Evolutionary conservation across 2,113 vertebrate species (phyloP), one percentile per base, ranked within the genome.

Genomic region (Zosterops lateralis): DNA sequence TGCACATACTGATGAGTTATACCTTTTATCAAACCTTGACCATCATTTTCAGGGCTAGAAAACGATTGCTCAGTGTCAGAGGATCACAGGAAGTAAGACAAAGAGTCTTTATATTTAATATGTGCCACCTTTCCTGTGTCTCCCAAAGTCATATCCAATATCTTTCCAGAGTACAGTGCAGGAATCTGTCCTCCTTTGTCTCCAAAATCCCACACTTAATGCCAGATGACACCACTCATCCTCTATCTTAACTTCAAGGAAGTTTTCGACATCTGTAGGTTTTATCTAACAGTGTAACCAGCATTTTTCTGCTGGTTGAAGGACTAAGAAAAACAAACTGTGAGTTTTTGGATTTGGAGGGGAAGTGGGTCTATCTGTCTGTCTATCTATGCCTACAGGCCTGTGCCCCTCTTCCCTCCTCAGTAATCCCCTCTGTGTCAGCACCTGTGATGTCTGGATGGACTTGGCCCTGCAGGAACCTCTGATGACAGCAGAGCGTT

Each of bases 1-100:
- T 81, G 48, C 54, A 87, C 87, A 94, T 94, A 91, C 74, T 92
- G 84, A 96, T 92, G 86, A 94, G 73, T 68, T 95, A 48, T 5
- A 78, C 40, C 57, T 87, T 95, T 88, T 95, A 64, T 90, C 93
- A 94, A 92, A 84, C 28, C 51, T 78, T 90, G 83, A 74, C 79
- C 77, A 74, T 75, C 68, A 50, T 76, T 88, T 92, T 60, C 61
- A 57, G 50, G 25, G 36, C 51, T 68, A 64, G 40, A 66, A 88
- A 93, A 77, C 45, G 31, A 56, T 61, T 60, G 28, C 51, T 58
- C 5, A 24, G 68, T 64, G 53, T 61, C 83, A 84, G 21, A 88
- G 25, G 28, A 57, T 68, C 68, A 53, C 53, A 81, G 57, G 45
- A 90, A 89, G 60, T 3, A 65, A 11, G 40, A 72, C 2, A 3